phyloP scores from a whole-genome alignment of 2,888 invertebrate genomes.

The Dyspetes luteomarginatus region DNA sequence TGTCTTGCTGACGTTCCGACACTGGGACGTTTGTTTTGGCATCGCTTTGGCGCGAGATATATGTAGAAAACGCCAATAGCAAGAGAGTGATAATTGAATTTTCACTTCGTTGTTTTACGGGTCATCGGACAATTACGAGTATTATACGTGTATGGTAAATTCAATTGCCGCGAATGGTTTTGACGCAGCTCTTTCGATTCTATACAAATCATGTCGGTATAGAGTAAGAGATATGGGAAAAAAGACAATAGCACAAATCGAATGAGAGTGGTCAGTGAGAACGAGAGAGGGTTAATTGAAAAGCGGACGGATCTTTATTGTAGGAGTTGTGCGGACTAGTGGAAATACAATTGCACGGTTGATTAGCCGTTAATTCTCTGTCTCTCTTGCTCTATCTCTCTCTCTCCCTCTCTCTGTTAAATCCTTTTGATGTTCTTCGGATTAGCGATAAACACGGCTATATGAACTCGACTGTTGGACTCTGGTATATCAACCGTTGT shows the following conservation, averaged over 20 bases:
- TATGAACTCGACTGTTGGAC: conserved; percentile 11
- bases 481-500: neutral
- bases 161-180: conserved; percentile 1
- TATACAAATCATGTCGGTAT: neutral
- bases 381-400: conserved; percentile 20
- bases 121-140: conserved; percentile 28
- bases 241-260: conserved; percentile 2
- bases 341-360: conserved; percentile 62
- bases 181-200: conserved; percentile 25
- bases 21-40: conserved; percentile 28
- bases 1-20: conserved; percentile 25
- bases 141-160: conserved; percentile 18
- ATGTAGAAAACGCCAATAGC: neutral
- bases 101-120: conserved; percentile 35
- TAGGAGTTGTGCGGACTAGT: conserved; percentile 33
- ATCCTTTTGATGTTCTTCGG: conserved; percentile 62
- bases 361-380: conserved; percentile 56
- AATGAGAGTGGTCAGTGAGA: neutral
- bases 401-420: conserved; percentile 23
- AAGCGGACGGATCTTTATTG: conserved; percentile 39
- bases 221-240: conserved; percentile 35
- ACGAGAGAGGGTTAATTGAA: conserved; percentile 43
- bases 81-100: conserved; percentile 24
- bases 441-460: conserved; percentile 50
- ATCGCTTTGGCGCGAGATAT: neutral